A percentile compares a stretch with the other conserved stretches of the same genome.
phyloP scores from a whole-genome alignment of 2,888 invertebrate genomes.

The Leptogaster cylindrica region DNA sequence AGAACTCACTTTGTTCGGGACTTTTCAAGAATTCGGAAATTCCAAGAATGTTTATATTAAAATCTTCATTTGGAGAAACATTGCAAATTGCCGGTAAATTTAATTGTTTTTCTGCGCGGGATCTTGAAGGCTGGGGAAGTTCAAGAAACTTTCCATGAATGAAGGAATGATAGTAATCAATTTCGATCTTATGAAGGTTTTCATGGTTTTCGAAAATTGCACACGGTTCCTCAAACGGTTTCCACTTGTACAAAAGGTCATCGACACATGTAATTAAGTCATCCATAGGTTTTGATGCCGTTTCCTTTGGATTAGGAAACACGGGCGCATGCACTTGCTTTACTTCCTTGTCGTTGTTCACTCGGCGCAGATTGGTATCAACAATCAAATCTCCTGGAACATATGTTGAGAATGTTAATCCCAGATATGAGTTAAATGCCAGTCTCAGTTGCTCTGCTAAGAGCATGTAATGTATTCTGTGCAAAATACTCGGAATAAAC shows the following conservation, averaged over 20 bases:
- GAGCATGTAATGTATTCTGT: slow-evolving; percentile 65
- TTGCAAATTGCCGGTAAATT: slow-evolving; percentile 40
- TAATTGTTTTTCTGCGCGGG: neutral
- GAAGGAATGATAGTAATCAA: slow-evolving; percentile 74
- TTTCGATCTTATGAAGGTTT: slow-evolving; percentile 68
- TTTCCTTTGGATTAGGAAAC: slow-evolving; percentile 2
- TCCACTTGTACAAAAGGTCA: slow-evolving; percentile 51
- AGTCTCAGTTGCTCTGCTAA: slow-evolving; percentile 59
- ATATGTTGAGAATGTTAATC: slow-evolving; percentile 51
- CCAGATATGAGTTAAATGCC: slow-evolving; percentile 56
- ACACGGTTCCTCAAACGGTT: slow-evolving; percentile 66
- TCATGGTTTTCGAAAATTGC: slow-evolving; percentile 70
- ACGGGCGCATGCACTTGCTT: slow-evolving; percentile 8
- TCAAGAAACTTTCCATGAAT: slow-evolving; percentile 53
- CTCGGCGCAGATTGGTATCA: slow-evolving; percentile 54
- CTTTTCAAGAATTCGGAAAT: slow-evolving; percentile 42
- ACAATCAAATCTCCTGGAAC: slow-evolving; percentile 54
- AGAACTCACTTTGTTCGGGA: slow-evolving; percentile 58
- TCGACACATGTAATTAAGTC: slow-evolving; percentile 2
- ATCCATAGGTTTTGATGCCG: slow-evolving; percentile 9
- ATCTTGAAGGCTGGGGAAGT: neutral
- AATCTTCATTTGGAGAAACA: slow-evolving; percentile 33
- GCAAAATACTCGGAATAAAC: slow-evolving; percentile 82
- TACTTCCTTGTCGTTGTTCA: slow-evolving; percentile 46
- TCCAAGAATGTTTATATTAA: slow-evolving; percentile 51